Percentiles rank a stretch among this genome's conserved stretches.
Conservation (phyloP, 2,888 invertebrate genomes). For the Hypomecis atomaria region DNA sequence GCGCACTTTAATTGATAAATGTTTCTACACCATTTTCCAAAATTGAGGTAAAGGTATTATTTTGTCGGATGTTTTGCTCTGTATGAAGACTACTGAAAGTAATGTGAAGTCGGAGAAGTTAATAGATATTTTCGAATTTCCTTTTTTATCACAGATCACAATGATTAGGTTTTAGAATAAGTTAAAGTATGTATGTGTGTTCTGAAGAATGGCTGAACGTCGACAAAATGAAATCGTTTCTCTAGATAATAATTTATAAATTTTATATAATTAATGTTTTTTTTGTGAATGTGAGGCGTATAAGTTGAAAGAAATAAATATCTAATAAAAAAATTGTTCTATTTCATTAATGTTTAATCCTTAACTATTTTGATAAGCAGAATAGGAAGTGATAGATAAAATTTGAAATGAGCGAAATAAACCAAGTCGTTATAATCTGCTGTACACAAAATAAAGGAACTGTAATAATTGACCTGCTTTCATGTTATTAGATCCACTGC, state of each 20-base stretch:
- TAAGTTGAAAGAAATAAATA: conserved; percentile 18
- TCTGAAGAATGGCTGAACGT: background rate
- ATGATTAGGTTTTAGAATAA: conserved; percentile 5
- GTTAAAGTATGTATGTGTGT: conserved; percentile 27
- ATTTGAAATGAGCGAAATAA: too few relatives aligned
- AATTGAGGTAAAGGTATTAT: background rate
- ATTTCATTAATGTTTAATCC: too few relatives aligned
- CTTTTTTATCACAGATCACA: background rate
- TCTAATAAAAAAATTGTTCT: background rate
- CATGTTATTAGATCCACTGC: background rate
- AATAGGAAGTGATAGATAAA: too few relatives aligned
- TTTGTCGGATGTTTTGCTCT: conserved; percentile 8
- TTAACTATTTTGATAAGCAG: too few relatives aligned
- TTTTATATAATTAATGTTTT: conserved; percentile 16
- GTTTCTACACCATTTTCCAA: too few relatives aligned
- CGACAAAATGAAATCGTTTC: conserved; percentile 14
- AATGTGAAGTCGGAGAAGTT: background rate
- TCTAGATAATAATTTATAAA: conserved; percentile 15
- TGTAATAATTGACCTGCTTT: background rate
- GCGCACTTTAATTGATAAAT: too few relatives aligned
- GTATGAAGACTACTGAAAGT: background rate
- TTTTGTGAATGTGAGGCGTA: conserved; percentile 8
- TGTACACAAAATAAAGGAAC: background rate
- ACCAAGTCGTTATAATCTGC: too few relatives aligned
- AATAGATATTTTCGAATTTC: too few relatives aligned